A percentile compares a stretch with the other conserved stretches of the same genome.
Evolutionary conservation across 1,140 invertebrate species (phyloP).

Genomic region (Atta texana): DNA sequence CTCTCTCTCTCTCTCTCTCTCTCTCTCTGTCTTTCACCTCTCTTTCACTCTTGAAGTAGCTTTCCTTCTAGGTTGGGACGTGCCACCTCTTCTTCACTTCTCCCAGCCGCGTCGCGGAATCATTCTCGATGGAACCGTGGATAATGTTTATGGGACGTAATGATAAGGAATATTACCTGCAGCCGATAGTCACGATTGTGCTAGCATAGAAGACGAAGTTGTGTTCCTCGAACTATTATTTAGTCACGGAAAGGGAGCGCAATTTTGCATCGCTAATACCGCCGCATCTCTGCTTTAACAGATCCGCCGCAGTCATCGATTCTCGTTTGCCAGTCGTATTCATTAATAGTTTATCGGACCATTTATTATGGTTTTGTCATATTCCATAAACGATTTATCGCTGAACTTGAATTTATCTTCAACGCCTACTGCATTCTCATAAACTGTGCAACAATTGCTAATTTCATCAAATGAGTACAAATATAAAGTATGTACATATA

Average conservation of each 20-base stretch:
- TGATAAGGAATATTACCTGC: conserved; percentile 69
- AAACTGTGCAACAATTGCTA: neutral
- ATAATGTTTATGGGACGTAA: conserved; percentile 72
- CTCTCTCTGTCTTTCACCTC: neutral
- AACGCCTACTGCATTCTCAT: neutral
- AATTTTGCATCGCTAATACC: conserved; percentile 22
- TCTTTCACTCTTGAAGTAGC: conserved; percentile 7
- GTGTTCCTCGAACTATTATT: conserved; percentile 15
- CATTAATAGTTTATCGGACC: conserved; percentile 15
- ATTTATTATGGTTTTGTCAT: conserved; percentile 21
- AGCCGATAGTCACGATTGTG: neutral
- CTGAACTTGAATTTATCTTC: conserved; percentile 13
- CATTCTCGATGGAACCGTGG: conserved; percentile 76
- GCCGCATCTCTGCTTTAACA: neutral
- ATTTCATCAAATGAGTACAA: too few relatives aligned
- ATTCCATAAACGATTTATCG: conserved; percentile 19
- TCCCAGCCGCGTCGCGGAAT: conserved; percentile 72
- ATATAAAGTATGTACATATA: too few relatives aligned
- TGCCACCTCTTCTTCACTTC: conserved; percentile 68
- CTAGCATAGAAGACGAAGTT: neutral
- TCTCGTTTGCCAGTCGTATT: neutral
- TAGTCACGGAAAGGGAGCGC: conserved; percentile 11
- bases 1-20: too few relatives aligned
- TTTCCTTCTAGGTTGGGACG: conserved; percentile 52
- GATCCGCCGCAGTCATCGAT: conserved; percentile 58